These are phyloP conservation scores for Dynastes maya DNA, from an alignment of 2,888 invertebrate species.

Conservation along the genomic window DNA sequence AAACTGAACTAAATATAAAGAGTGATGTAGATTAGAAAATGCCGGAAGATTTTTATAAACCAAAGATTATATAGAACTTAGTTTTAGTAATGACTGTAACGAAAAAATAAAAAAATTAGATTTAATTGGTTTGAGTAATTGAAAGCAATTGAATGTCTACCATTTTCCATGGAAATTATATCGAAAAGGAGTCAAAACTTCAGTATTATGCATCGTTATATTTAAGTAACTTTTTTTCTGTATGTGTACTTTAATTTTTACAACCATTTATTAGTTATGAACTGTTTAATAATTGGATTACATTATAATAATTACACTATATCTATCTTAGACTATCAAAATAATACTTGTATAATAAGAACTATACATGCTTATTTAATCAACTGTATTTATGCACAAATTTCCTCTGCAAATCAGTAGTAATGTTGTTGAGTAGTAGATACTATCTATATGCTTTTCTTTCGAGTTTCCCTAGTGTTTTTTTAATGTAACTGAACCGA, in stretches of 20 bases:
- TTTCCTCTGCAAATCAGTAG: too few relatives aligned
- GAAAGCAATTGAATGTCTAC: slow-evolving; percentile 42
- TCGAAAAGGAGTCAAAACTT: slow-evolving; percentile 4
- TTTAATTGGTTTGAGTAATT: slow-evolving; percentile 12
- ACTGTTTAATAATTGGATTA: background rate
- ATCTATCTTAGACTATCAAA: too few relatives aligned
- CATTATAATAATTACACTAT: background rate
- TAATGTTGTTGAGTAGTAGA: too few relatives aligned
- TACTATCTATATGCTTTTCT: too few relatives aligned
- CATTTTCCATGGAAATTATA: slow-evolving; percentile 29
- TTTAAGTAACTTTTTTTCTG: background rate
- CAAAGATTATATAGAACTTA: slow-evolving; percentile 45
- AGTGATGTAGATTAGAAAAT: slow-evolving; percentile 43
- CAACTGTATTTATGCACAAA: too few relatives aligned
- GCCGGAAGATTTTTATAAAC: slow-evolving; percentile 47
- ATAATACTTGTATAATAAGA: background rate
- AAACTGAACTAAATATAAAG: slow-evolving; percentile 40
- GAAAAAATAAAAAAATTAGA: background rate
- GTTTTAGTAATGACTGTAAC: slow-evolving; percentile 32
- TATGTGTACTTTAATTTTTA: background rate
- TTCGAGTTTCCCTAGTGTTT: too few relatives aligned
- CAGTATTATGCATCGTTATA: slow-evolving; percentile 4
- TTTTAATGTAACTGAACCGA: too few relatives aligned
- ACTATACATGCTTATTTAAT: background rate
- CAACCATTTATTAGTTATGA: background rate